phyloP scores from a whole-genome alignment of 2,113 vertebrate genomes.

The Alethe diademata region DNA sequence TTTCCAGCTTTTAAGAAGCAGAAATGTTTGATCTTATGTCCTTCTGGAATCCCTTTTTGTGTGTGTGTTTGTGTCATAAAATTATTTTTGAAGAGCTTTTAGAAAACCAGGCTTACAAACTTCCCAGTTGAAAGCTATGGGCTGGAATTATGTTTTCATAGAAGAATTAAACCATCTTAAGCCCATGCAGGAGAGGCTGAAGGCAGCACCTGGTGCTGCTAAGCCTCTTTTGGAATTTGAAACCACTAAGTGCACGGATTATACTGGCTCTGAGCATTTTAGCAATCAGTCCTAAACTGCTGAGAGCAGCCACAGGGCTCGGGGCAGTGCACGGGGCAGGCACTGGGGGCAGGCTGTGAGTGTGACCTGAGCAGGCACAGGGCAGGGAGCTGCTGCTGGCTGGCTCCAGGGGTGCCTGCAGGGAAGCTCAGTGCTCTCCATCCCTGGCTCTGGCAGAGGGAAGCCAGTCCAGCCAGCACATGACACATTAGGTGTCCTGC shows the following conservation, averaged over 20 bases:
- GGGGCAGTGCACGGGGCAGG: background rate
- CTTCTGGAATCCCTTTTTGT: background rate
- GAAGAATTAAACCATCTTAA: background rate
- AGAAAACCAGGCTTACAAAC: background rate
- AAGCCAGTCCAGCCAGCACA: background rate
- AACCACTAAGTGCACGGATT: background rate
- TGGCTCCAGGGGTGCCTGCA: background rate
- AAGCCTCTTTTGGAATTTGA: constrained; percentile 7
- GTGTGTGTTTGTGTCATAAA: background rate
- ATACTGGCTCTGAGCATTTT: background rate
- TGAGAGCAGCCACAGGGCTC: background rate
- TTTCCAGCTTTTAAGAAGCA: background rate
- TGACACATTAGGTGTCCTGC: background rate
- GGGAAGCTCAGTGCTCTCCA: background rate
- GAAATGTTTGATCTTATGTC: background rate
- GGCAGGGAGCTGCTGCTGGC: background rate
- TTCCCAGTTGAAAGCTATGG: background rate
- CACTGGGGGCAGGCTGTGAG: background rate
- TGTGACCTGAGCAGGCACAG: background rate
- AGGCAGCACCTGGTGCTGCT: background rate
- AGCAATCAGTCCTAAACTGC: background rate
- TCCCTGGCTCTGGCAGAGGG: background rate
- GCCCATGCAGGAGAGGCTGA: background rate
- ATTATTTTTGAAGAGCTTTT: background rate
- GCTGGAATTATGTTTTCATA: background rate